phyloP scores from a whole-genome alignment of 2,797 vertebrate species.

The Serranus cabrilla region DNA sequence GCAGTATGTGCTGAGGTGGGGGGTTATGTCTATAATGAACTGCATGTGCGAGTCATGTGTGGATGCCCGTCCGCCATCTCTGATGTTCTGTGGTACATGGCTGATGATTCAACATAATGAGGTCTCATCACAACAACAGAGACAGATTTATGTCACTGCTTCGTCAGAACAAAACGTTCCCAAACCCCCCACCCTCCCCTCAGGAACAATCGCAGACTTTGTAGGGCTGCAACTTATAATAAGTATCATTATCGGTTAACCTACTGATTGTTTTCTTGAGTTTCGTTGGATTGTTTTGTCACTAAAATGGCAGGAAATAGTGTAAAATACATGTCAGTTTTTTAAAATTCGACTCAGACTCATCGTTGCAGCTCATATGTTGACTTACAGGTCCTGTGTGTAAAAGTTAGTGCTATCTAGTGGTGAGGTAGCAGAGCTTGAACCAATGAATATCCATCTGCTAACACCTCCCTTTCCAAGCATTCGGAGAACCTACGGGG shows the following conservation, averaged over 20 bases:
- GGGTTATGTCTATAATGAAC: constrained; percentile 27
- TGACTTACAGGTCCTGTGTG: too few relatives aligned
- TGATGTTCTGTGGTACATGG: constrained; percentile 26
- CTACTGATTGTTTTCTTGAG: background rate
- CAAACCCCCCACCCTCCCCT: constrained; percentile 24
- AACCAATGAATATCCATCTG: too few relatives aligned
- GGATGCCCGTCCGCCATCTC: constrained; percentile 8
- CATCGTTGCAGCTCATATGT: background rate
- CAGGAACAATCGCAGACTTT: background rate
- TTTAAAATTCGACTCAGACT: background rate
- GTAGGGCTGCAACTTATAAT: background rate
- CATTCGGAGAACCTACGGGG: too few relatives aligned
- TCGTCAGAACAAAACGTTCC: constrained; percentile 53
- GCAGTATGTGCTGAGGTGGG: constrained; percentile 2
- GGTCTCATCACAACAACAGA: constrained; percentile 67
- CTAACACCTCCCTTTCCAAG: too few relatives aligned
- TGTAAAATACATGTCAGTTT: background rate
- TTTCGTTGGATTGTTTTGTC: background rate
- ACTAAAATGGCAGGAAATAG: constrained; percentile 4
- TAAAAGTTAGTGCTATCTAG: too few relatives aligned
- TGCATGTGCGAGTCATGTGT: constrained; percentile 43
- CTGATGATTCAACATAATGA: constrained; percentile 71
- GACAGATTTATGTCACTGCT: constrained; percentile 60
- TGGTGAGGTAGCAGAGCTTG: too few relatives aligned
- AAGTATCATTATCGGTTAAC: background rate